These are phyloP conservation scores for Bombus turneri DNA, from an alignment of 1,140 invertebrate species.

Conservation along the genomic window DNA sequence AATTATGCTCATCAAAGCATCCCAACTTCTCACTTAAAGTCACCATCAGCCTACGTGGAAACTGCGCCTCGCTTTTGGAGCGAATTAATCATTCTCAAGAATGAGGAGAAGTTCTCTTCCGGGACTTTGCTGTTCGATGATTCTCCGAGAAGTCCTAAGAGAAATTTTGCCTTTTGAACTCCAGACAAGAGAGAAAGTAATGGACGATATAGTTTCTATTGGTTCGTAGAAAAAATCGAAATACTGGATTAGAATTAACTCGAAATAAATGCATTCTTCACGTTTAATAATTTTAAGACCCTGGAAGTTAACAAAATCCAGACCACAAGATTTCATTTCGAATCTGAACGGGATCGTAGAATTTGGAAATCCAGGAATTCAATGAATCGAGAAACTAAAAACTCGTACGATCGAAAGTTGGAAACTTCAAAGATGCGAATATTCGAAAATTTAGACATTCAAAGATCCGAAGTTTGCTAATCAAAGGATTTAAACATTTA, in stretches of 20 bases:
- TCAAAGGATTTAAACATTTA: no score
- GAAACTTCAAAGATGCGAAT: no score
- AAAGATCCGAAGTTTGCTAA: no score
- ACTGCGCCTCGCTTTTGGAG: constrained; percentile 19
- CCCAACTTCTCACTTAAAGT: constrained; percentile 10
- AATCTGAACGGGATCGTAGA: no score
- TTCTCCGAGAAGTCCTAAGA: neutral
- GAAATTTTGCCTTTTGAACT: neutral
- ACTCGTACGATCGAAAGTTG: no score
- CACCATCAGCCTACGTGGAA: constrained; percentile 1
- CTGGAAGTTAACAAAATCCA: no score
- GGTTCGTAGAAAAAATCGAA: neutral
- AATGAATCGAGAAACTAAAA: no score
- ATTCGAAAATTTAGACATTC: neutral
- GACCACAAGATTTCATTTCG: no score
- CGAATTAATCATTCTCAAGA: constrained; percentile 23
- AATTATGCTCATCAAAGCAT: constrained; percentile 16
- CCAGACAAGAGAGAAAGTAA: neutral
- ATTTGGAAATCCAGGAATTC: neutral
- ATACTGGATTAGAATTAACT: no score
- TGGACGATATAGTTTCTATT: neutral
- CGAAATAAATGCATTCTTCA: no score
- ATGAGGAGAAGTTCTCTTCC: constrained; percentile 10
- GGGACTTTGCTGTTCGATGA: neutral
- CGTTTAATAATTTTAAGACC: no score